Evolutionary conservation across 2,797 vertebrate species (phyloP), one percentile per base, ranked within the genome.

Genomic region (Rhynchotus rufescens): DNA sequence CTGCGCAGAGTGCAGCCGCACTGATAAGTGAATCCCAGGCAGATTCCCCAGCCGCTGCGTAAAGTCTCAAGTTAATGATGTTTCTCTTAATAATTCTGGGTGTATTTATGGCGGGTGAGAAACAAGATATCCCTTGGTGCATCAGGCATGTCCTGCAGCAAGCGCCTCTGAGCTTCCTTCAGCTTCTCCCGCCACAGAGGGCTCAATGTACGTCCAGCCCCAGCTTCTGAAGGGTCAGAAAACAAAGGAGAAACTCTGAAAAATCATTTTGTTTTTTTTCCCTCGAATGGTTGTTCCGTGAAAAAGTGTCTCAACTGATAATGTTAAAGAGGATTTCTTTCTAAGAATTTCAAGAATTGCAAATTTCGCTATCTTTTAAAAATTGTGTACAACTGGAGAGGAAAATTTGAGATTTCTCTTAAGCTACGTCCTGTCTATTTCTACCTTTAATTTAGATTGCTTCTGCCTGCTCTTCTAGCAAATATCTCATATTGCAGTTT

Each of bases 1-100:
- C 89, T 47, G 74, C 14, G 16, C 86, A 68, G 89, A 94, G 77
- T 42, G 89, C 77, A 83, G 74, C 52, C 88, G 71, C 71, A 2
- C 57, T 93, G 89, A 91, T 94, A 92, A 94, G 54, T 77, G 40
- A 74, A 84, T 84, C 78, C 60, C 91, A 38, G 2, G 79, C 57
- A 80, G 76, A 89, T 90, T 92, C 67, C 84, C 76, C 84, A 92
- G 90, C 91, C 66, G 75, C 81, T 76, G n/a, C 74, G 62, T 87
- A 89, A 73, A 83, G 75, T 74, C 85, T 89, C 42, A 34, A 87
- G 64, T 83, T 92, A 85, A 56, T 14, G 16, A 30, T 5, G 4
- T 73, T 59, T 90, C 75, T 93, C 69, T 75, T 82, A 91, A 68
- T 92, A 91, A 90, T 64, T 91, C 59, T 12, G 61, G 20, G 36